A percentile compares a stretch with the other conserved stretches of the same genome.
These are phyloP conservation scores for Sphaeramia orbicularis DNA, from an alignment of 2,797 vertebrate species.

Conservation along the genomic window DNA sequence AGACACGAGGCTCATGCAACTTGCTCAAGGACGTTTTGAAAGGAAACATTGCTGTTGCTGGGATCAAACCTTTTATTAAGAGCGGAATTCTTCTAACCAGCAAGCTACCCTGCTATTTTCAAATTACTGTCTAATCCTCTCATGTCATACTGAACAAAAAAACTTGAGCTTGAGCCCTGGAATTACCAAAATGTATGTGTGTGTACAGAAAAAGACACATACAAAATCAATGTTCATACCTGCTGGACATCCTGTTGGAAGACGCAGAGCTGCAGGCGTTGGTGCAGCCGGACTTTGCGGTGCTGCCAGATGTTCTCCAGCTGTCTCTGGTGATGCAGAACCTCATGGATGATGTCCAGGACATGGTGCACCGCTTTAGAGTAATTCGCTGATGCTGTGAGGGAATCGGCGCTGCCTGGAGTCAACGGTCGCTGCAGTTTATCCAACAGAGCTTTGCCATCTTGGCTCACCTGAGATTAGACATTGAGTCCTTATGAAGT, in stretches of 20 bases:
- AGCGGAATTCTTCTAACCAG: conserved; percentile 50
- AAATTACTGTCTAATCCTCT: conserved; percentile 51
- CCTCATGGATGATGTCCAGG: conserved; percentile 96
- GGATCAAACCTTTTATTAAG: conserved; percentile 62
- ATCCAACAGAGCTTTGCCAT: conserved; percentile 96
- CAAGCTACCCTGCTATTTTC: conserved; percentile 58
- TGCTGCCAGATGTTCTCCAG: conserved; percentile 99
- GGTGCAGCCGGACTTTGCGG: conserved; percentile 97
- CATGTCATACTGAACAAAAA: conserved; percentile 22
- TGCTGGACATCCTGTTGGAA: conserved; percentile 99
- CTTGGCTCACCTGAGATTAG: conserved; percentile 92
- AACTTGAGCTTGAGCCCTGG: neutral
- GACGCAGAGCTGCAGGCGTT: conserved; percentile 97
- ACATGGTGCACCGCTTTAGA: conserved; percentile 98
- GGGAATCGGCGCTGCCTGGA: conserved; percentile 94
- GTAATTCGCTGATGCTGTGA: conserved; percentile 96
- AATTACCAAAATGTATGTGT: neutral
- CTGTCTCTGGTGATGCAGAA: conserved; percentile 97
- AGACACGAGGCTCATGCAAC: conserved; percentile 29
- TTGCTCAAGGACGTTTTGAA: conserved; percentile 56
- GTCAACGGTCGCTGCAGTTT: conserved; percentile 97
- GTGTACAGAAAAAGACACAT: no score
- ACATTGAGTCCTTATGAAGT: no score
- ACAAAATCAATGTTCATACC: conserved; percentile 73
- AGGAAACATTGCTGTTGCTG: conserved; percentile 59